Conservation (phyloP, 2,888 invertebrate species). For the Acanthacorydalis orientalis region DNA sequence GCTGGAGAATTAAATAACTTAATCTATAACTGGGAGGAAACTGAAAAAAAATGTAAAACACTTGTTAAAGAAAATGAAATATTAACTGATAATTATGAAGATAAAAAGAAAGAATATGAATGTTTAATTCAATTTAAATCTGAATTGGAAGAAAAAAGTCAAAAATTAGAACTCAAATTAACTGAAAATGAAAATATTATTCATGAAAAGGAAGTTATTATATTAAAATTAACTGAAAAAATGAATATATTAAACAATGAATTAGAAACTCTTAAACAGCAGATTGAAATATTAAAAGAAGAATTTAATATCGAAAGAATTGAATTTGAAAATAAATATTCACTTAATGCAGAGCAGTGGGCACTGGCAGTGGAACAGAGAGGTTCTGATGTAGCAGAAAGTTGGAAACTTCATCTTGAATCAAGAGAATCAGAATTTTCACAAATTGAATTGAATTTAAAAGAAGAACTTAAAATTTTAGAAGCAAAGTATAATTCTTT, state of each 20-base stretch:
- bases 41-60: too few relatives aligned
- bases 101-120: background rate
- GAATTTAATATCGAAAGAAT: slow-evolving; percentile 1
- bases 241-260: slow-evolving; percentile 19
- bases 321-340: slow-evolving; percentile 9
- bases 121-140: too few relatives aligned
- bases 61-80: background rate
- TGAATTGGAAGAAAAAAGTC: background rate
- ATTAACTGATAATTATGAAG: background rate
- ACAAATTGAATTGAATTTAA: slow-evolving; percentile 31
- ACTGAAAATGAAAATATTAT: background rate
- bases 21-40: too few relatives aligned
- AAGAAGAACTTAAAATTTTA: slow-evolving; percentile 31
- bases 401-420: slow-evolving; percentile 52
- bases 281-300: slow-evolving; percentile 11
- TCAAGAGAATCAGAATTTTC: slow-evolving; percentile 44
- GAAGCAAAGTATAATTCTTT: slow-evolving; percentile 25
- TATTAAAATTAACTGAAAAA: slow-evolving; percentile 13
- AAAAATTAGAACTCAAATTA: background rate
- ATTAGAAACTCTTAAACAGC: slow-evolving; percentile 15
- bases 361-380: slow-evolving; percentile 43
- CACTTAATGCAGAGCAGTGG: slow-evolving; percentile 18
- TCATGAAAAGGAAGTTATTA: background rate
- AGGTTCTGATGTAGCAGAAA: slow-evolving; percentile 48
- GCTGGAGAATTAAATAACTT: too few relatives aligned